Percentiles rank a stretch among this genome's conserved stretches.
phyloP scores from a whole-genome alignment of 35 echinoderm and acorn worm species.

The Lytechinus variegatus region DNA sequence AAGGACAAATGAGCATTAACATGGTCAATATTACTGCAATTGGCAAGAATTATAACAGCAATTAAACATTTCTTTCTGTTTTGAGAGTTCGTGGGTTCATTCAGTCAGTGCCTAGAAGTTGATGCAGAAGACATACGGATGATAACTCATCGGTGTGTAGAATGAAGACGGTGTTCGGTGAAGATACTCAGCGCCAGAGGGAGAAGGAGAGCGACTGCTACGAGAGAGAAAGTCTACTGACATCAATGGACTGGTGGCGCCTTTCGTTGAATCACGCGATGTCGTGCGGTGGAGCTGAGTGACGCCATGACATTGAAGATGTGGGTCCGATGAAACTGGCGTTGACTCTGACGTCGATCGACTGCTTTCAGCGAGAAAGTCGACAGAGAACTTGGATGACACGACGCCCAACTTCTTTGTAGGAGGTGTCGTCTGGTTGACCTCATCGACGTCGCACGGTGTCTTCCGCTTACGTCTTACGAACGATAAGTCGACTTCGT shows the following conservation, averaged over 20 bases:
- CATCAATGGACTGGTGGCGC: slow-evolving; percentile 17
- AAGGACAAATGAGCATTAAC: too few relatives aligned
- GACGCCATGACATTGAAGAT: not conserved
- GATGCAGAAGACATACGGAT: slow-evolving; percentile 17
- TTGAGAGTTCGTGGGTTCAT: not conserved
- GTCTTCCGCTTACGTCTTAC: not conserved
- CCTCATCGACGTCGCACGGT: not conserved
- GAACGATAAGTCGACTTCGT: not conserved
- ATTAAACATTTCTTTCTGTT: not conserved
- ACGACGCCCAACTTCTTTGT: not conserved
- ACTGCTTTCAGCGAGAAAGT: not conserved
- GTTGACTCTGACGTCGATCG: not conserved
- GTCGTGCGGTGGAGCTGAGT: not conserved
- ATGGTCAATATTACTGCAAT: too few relatives aligned
- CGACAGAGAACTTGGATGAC: not conserved
- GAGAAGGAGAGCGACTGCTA: slow-evolving; percentile 29
- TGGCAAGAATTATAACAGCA: not conserved
- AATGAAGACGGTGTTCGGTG: slow-evolving; percentile 10
- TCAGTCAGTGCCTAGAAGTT: not conserved
- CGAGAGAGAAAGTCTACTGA: slow-evolving; percentile 38
- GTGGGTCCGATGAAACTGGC: not conserved
- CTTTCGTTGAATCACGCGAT: not conserved
- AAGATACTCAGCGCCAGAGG: not conserved
- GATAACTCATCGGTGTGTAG: slow-evolving; percentile 18
- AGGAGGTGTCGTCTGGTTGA: not conserved